A percentile compares a stretch with the other conserved stretches of the same genome.
Evolutionary conservation across 2,888 invertebrate genomes (phyloP).

Genomic region (Unio pictorum): DNA sequence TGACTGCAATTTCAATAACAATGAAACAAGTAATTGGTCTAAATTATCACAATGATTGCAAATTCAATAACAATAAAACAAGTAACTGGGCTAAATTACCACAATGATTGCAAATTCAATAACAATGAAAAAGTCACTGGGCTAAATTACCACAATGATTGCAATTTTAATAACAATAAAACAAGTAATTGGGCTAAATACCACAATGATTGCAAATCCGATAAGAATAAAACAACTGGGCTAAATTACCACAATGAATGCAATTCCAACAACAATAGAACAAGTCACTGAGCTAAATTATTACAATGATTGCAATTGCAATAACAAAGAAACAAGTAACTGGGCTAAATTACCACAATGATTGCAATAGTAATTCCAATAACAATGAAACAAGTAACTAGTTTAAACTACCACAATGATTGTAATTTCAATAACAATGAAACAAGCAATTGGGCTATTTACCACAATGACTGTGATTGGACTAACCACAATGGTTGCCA

Average conservation of each 20-base stretch:
- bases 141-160: conserved; percentile 57
- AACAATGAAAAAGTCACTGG: conserved; percentile 44
- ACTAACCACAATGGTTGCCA: background rate
- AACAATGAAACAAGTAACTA: too few species aligned
- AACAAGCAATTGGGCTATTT: too few species aligned
- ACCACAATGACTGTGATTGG: too few species aligned
- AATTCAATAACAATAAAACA: conserved; percentile 79
- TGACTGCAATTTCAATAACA: too few species aligned
- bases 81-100: conserved; percentile 36
- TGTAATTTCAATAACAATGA: too few species aligned
- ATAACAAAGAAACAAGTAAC: too few species aligned
- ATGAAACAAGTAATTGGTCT: too few species aligned
- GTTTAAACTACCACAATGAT: too few species aligned
- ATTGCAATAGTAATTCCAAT: too few species aligned
- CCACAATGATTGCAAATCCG: conserved; percentile 62
- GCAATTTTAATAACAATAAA: conserved; percentile 69
- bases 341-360: too few species aligned
- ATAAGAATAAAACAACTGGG: too few species aligned
- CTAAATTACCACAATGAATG: conserved; percentile 63
- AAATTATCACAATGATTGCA: conserved; percentile 66
- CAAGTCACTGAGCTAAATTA: conserved; percentile 65
- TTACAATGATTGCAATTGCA: too few species aligned
- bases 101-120: conserved; percentile 71
- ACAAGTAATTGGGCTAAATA: conserved; percentile 24
- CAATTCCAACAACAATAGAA: conserved; percentile 77